Evolutionary conservation across 2,113 vertebrate genomes (phyloP).

Genomic region (Calyptommatus sinebrachiatus): DNA sequence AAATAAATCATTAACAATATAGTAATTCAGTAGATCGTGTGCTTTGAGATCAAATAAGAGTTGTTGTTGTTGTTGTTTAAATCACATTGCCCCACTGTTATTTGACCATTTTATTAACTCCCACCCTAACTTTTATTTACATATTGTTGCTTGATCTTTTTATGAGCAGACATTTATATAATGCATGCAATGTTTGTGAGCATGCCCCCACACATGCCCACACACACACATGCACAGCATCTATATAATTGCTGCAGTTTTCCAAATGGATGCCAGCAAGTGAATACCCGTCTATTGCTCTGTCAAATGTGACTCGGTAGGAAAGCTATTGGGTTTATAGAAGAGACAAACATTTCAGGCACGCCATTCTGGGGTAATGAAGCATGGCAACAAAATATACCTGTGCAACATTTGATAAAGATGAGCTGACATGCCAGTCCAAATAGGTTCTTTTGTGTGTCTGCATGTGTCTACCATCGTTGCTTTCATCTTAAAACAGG

Average conservation of each 20-base stretch:
- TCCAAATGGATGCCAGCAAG: conserved; percentile 66
- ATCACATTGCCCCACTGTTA: not conserved
- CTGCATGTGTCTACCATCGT: conserved; percentile 91
- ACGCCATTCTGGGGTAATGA: conserved; percentile 97
- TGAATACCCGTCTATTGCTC: conserved; percentile 73
- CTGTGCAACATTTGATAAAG: conserved; percentile 99
- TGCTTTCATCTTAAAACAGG: conserved; percentile 76
- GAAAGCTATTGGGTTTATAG: conserved; percentile 79
- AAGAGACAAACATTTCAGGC: conserved; percentile 98
- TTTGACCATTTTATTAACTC: conserved; percentile 18
- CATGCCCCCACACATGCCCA: rapidly evolving
- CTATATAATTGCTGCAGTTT: conserved; percentile 67
- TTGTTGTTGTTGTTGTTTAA: not conserved
- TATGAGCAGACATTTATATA: not conserved
- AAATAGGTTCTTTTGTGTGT: conserved; percentile 97
- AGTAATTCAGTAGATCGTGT: conserved; percentile 17
- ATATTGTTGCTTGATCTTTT: conserved; percentile 9
- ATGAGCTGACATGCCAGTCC: conserved; percentile 98
- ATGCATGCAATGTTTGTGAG: not conserved
- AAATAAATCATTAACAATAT: conserved; percentile 41
- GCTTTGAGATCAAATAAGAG: not conserved
- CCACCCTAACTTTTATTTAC: not conserved
- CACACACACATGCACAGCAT: conserved; percentile 6
- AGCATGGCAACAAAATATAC: conserved; percentile 98
- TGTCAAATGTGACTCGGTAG: conserved; percentile 76